These are phyloP conservation scores for Drosophila suzukii DNA, from an alignment of 1,140 invertebrate species.

Conservation along the genomic window DNA sequence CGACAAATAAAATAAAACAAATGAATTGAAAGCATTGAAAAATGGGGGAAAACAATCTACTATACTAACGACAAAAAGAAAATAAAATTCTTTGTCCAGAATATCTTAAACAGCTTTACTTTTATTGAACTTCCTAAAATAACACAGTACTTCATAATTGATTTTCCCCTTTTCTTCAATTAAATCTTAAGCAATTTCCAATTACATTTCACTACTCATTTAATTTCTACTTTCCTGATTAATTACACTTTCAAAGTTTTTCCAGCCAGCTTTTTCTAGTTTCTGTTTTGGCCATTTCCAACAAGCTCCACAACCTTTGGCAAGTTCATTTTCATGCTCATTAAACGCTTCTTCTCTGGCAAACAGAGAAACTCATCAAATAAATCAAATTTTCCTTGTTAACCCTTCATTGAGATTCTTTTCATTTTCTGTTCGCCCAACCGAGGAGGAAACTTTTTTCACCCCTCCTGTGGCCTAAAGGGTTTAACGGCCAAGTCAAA, in stretches of 20 bases:
- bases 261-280: constrained; percentile 6
- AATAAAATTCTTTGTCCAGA: background rate
- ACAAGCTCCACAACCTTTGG: constrained; percentile 1
- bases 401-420: constrained; percentile 78
- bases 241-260: constrained; percentile 31
- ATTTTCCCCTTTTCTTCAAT: background rate
- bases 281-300: constrained; percentile 8
- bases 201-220: constrained; percentile 6
- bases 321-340: constrained; percentile 73
- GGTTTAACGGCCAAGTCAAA: constrained; percentile 53
- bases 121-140: background rate
- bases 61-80: background rate
- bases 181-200: background rate
- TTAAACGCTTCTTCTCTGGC: constrained; percentile 61
- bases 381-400: constrained; percentile 82
- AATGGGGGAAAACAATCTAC: background rate
- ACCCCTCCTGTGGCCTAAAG: constrained; percentile 55
- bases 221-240: constrained; percentile 23
- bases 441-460: constrained; percentile 60
- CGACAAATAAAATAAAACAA: constrained; percentile 34
- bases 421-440: constrained; percentile 20
- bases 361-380: constrained; percentile 76
- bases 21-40: constrained; percentile 11
- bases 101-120: background rate
- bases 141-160: background rate